phyloP scores from a whole-genome alignment of 2,113 vertebrate genomes.

The Cnemophilus loriae region DNA sequence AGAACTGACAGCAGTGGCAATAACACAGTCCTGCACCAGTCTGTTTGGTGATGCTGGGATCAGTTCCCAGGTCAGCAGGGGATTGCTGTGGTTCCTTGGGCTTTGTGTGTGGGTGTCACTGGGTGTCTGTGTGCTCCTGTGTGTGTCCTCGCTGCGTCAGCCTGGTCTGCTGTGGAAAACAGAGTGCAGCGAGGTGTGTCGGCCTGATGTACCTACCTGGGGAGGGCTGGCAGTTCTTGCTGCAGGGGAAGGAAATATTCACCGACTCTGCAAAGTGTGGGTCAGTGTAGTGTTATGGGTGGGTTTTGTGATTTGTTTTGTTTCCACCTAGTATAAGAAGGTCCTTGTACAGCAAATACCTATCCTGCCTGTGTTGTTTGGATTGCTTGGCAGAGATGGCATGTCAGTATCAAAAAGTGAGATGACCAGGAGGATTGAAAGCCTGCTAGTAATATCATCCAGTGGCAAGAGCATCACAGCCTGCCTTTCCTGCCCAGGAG shows the following conservation, averaged over 20 bases:
- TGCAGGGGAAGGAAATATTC: not conserved
- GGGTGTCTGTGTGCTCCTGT: not conserved
- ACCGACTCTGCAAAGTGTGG: not conserved
- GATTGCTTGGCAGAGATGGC: not conserved
- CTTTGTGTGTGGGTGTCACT: not conserved
- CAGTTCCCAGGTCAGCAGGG: not conserved
- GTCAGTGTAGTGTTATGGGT: not conserved
- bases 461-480: not conserved
- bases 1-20: not conserved
- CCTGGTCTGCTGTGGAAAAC: not conserved
- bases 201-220: not conserved
- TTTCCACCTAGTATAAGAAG: not conserved
- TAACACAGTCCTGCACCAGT: not conserved
- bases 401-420: not conserved
- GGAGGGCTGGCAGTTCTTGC: not conserved
- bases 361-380: not conserved
- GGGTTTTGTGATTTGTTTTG: not conserved
- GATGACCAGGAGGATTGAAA: not conserved
- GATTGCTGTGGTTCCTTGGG: not conserved
- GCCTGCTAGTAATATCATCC: not conserved
- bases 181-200: accelerated
- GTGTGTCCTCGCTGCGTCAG: not conserved
- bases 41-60: not conserved
- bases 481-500: not conserved
- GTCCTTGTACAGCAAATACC: not conserved